phyloP scores from a whole-genome alignment of 2,888 invertebrate species.

The Gnatocerus cornutus region DNA sequence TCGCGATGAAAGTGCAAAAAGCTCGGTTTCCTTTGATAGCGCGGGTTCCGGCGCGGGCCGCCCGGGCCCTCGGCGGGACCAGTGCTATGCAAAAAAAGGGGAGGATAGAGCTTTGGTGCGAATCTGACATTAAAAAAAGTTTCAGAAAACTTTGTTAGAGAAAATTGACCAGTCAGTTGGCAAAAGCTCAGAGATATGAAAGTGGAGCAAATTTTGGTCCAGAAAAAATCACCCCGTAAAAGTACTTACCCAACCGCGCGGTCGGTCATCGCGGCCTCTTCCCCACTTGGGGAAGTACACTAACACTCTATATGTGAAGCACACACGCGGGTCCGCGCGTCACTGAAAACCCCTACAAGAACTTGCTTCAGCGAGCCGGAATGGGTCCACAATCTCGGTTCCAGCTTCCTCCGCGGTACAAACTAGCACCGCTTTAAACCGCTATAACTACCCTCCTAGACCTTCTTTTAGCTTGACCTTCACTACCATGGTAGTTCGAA shows the following conservation, averaged over 20 bases:
- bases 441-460: conserved; percentile 50
- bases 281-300: conserved; percentile 66
- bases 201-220: neutral
- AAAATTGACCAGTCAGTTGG: too few relatives aligned
- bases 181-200: too few relatives aligned
- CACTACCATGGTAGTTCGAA: neutral
- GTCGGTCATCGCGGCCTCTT: conserved; percentile 68
- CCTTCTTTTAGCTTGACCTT: conserved; percentile 51
- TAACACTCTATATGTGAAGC: conserved; percentile 63
- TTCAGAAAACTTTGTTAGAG: too few relatives aligned
- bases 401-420: conserved; percentile 62
- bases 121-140: too few relatives aligned
- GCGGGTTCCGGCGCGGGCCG: conserved; percentile 8
- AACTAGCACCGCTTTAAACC: conserved; percentile 60
- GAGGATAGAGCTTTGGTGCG: neutral
- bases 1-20: conserved; percentile 24
- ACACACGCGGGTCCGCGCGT: conserved; percentile 70
- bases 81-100: neutral
- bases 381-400: conserved; percentile 63
- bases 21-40: conserved; percentile 10
- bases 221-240: conserved; percentile 1
- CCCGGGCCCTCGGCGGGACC: neutral
- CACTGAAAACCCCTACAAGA: conserved; percentile 68
- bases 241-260: conserved; percentile 68
- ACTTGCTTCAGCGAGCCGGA: conserved; percentile 66